Base-by-base conservation (phyloP, 2,888 invertebrate genomes). In the Pammene aurita region DNA sequence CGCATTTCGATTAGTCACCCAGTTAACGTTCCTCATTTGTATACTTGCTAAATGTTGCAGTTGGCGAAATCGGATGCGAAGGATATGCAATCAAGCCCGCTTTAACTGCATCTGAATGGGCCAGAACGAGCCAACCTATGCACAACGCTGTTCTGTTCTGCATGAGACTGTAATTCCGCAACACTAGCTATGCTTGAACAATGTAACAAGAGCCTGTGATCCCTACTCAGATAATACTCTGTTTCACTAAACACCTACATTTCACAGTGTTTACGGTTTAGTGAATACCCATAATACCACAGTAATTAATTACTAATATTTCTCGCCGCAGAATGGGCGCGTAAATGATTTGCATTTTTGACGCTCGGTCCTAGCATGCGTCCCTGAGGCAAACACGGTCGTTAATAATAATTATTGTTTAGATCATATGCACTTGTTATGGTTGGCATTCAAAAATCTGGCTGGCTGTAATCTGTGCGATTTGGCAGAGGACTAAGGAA, bases 51-150 rank as follows among this genome's bases (percentile, higher is more conserved):
- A 82, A 79, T 78, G 82, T 81, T 74, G 85, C 80, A 82, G 84
- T 86, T 85, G 84, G 78, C 78, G 74, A 58, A 62, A 67, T 63
- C 63, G 64, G 42, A 78, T 77, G 76, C 80, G 79, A 80, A 82
- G 82, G 84, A 81, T 83, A 83, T 78, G 85, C 85, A 87, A 87
- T 86, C 86, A 87, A 82, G 81, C 81, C 80, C 83, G 79, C 82
- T 86, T 86, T 83, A 84, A 83, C 79, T 74, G 78, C 76, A 72
- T 71, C 77, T 86, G 84, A 86, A 86, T 86, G 71, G 83, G 62
- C 72, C 71, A 77, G 50, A 84, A 84, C 79, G 84, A 85, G 81
- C 79, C 80, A 75, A 80, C 77, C 78, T 70, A 74, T 73, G 74
- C 75, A 76, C 77, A 77, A 76, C 75, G 67, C 26, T 67, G 71